A percentile compares a stretch with the other conserved stretches of the same genome.
These are phyloP conservation scores for Rhodeus uyekii DNA, from an alignment of 2,797 vertebrate species.

Conservation along the genomic window DNA sequence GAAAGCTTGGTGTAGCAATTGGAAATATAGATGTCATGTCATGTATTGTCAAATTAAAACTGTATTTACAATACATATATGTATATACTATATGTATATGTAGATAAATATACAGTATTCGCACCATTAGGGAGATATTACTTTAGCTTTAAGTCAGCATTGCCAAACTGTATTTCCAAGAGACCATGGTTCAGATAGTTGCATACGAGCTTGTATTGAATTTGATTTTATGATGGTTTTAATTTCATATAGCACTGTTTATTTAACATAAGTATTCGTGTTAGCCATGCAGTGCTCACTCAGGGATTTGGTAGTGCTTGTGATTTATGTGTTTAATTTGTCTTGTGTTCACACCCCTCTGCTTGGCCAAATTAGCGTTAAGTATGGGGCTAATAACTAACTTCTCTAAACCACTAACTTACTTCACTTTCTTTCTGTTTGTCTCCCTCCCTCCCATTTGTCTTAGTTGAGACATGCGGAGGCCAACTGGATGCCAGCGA, in stretches of 20 bases:
- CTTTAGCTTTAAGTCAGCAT: background rate
- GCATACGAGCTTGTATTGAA: background rate
- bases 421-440: background rate
- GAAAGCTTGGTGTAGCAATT: constrained; percentile 49
- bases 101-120: background rate
- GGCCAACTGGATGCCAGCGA: constrained; percentile 89
- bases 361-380: constrained; percentile 19
- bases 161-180: background rate
- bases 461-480: constrained; percentile 77
- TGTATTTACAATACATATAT: no score
- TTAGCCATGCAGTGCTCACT: background rate
- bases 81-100: no score
- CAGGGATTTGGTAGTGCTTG: constrained; percentile 23
- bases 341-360: constrained; percentile 48
- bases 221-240: no score
- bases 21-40: background rate
- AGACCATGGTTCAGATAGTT: background rate
- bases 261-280: background rate
- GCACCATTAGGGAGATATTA: background rate
- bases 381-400: constrained; percentile 16
- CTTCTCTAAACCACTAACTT: background rate
- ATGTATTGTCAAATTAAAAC: background rate
- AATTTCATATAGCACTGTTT: background rate
- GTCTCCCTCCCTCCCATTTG: constrained; percentile 40
- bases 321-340: constrained; percentile 60